Evolutionary conservation across 2,113 vertebrate genomes (phyloP).

Genomic region (Myotis davidii): DNA sequence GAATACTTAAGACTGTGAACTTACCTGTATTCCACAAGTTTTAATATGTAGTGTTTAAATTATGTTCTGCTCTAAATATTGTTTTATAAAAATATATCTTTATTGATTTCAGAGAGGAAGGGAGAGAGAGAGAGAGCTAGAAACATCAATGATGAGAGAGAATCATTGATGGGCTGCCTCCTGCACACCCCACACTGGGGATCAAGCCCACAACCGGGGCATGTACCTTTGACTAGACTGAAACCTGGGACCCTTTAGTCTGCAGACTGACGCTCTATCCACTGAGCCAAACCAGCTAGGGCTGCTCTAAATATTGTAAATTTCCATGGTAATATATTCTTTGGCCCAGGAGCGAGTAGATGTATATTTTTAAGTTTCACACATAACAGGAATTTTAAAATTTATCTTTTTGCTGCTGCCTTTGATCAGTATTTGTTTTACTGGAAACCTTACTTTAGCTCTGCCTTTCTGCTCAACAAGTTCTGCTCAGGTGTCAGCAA

Average conservation of each 20-base stretch:
- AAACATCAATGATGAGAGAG: too few species aligned
- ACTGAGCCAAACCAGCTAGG: too few species aligned
- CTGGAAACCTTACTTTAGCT: not conserved
- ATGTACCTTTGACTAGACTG: too few species aligned
- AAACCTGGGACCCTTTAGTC: too few species aligned
- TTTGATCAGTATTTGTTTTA: not conserved
- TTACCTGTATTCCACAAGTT: not conserved
- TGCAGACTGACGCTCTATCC: too few species aligned
- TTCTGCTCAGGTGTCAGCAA: not conserved
- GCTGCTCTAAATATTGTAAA: not conserved
- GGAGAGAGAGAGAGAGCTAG: too few species aligned
- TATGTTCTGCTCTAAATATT: not conserved
- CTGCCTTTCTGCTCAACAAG: not conserved
- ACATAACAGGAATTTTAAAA: not conserved
- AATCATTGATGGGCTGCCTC: too few species aligned
- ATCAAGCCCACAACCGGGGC: too few species aligned
- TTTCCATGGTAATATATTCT: not conserved
- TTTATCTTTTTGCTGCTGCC: not conserved
- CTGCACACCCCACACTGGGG: too few species aligned
- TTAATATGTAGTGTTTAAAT: not conserved
- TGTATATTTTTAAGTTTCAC: not conserved
- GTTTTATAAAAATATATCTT: too few species aligned
- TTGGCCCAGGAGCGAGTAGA: not conserved
- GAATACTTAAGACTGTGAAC: not conserved
- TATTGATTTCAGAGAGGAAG: too few species aligned